Conservation (phyloP, 64 coral and sea anemone species). For the Montipora sp. region DNA sequence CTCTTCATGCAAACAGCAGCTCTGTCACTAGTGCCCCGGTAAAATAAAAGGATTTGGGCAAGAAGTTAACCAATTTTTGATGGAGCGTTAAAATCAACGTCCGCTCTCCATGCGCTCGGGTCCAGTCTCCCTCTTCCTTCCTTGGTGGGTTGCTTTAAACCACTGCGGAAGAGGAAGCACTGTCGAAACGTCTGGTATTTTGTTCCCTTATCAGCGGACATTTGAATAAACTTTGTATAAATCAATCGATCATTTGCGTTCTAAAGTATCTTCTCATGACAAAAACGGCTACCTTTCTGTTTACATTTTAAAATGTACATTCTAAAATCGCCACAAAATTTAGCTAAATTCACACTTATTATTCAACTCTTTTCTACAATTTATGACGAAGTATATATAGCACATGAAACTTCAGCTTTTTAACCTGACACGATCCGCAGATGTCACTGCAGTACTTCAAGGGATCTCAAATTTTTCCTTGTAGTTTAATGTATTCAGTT, state of each 20-base stretch:
- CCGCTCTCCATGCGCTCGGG: too few relatives aligned
- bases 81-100: too few relatives aligned
- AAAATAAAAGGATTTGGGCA: too few relatives aligned
- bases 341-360: slow-evolving; percentile 12
- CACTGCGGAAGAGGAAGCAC: not conserved
- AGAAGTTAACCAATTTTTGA: too few relatives aligned
- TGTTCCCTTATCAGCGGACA: slow-evolving; percentile 4
- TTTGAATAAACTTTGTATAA: slow-evolving; percentile 15
- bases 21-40: too few relatives aligned
- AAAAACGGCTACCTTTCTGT: slow-evolving; percentile 14
- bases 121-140: slow-evolving; percentile 1
- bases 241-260: not conserved
- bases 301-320: slow-evolving; percentile 9
- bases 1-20: too few relatives aligned
- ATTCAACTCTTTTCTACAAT: not conserved
- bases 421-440: slow-evolving; percentile 4
- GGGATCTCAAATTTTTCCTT: slow-evolving; percentile 22
- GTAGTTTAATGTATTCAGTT: slow-evolving; percentile 7
- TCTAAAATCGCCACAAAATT: slow-evolving; percentile 8
- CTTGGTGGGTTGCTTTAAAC: not conserved
- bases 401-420: slow-evolving; percentile 6
- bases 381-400: not conserved
- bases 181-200: not conserved
- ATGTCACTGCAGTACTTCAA: slow-evolving; percentile 3
- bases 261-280: not conserved